Percentiles rank a stretch among this genome's conserved stretches.
Conservation (phyloP, 2,888 invertebrate species). For the Steinernema carpocapsae region DNA sequence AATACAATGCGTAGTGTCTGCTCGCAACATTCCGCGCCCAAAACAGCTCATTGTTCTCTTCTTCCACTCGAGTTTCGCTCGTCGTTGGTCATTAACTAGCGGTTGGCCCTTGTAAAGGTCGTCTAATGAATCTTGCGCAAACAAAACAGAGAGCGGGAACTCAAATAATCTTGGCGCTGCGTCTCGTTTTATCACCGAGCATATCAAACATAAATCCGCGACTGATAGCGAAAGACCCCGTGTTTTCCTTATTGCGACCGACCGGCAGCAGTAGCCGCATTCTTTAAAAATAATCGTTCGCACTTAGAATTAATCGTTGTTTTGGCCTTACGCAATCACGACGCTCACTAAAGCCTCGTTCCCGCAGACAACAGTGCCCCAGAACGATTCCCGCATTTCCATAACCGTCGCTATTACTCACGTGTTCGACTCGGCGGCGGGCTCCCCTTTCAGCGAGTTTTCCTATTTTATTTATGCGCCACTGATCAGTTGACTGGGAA, state of each 20-base stretch:
- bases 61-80: not conserved
- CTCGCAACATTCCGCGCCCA: slow-evolving; percentile 5
- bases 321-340: too few relatives aligned
- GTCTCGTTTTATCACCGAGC: too few relatives aligned
- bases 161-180: not conserved
- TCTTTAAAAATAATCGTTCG: too few relatives aligned
- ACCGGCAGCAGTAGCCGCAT: too few relatives aligned
- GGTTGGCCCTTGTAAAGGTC: not conserved
- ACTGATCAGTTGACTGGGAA: not conserved
- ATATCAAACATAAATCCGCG: too few relatives aligned
- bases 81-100: not conserved
- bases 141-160: not conserved
- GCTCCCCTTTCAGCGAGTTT: slow-evolving; percentile 24
- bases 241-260: too few relatives aligned
- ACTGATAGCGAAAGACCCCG: too few relatives aligned
- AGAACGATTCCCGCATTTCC: not conserved
- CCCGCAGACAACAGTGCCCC: not conserved
- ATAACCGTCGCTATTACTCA: slow-evolving; percentile 5
- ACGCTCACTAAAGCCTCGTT: too few relatives aligned
- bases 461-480: slow-evolving; percentile 15
- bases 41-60: not conserved
- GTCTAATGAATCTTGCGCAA: not conserved
- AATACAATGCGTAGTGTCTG: not conserved
- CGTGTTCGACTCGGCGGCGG: slow-evolving; percentile 2
- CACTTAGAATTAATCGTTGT: too few relatives aligned